Base-by-base conservation (phyloP, 2,113 vertebrate species). In the Phodopus roborovskii region DNA sequence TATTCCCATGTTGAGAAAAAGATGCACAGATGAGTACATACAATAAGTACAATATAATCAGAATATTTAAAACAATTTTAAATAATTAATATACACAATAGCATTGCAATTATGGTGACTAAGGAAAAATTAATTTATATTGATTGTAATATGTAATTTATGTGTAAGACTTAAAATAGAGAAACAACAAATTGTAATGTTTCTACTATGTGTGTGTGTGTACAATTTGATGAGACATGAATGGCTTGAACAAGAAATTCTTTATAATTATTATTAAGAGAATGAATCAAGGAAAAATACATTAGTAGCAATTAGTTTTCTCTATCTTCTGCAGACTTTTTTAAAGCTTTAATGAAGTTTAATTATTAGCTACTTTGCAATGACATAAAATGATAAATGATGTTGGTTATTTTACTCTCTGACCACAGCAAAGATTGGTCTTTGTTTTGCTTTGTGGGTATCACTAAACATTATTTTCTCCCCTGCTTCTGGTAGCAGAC, bases 341-440 rank as follows among this genome's bases (percentile, higher is more conserved):
- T 50, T 85, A 39, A 28, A 84, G 12, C 60, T 94, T 89, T 86
- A 64, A 62, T 94, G 42, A 94, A 75, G 30, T 91, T 88, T 93
- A 66, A 33, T 68, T 64, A 28, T 75, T 83, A 66, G 26, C 42
- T 84, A 36, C 36, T 94, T 84, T 42, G 42, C 22, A 85, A 19
- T 70, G 16, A 60, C 24, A 16, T 48, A 50, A 90, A 45, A 62
- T 20, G 48, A 33, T 78, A 90, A 45, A 62, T 20, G 48, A 33
- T 78, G 48, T 78, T 79, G 87, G 36, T 73, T 79, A 30, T 86
- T 82, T 81, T 19, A 90, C 36, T 91, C 30, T 95, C 12, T 64
- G 90, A 68, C 33, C 64, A 92, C 83, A 79, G 39, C 16, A 36
- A 48, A 85, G 42, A 20, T 84, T 19, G 42, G 50, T 71, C 24